Conservation (phyloP, 2,113 vertebrate genomes). For the Scytalopus superciliaris region DNA sequence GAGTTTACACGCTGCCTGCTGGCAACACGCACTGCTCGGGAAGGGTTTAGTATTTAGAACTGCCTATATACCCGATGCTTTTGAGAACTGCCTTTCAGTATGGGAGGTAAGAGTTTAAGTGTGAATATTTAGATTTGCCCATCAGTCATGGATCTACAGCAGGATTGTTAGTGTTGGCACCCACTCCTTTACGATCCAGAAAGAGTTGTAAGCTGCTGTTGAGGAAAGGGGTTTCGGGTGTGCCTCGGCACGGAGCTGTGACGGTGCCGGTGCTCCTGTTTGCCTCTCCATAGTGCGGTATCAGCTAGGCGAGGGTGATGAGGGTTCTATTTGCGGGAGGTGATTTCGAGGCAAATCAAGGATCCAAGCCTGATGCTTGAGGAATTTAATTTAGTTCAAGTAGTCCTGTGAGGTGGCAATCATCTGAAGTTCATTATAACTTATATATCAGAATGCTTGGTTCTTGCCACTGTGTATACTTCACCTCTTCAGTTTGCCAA, state of each 20-base stretch:
- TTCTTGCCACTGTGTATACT: background rate
- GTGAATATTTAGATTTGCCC: background rate
- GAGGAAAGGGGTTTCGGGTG: background rate
- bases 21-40: background rate
- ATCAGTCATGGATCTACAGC: background rate
- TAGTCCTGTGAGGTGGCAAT: background rate
- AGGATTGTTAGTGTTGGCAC: background rate
- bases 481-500: background rate
- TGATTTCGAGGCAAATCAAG: background rate
- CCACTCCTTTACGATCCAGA: background rate
- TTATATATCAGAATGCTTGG: background rate
- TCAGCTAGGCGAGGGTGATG: background rate
- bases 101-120: background rate
- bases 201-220: background rate
- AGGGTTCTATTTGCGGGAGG: background rate
- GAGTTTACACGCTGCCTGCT: background rate
- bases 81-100: background rate
- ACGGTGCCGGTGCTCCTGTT: background rate
- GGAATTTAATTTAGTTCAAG: background rate
- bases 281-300: no score
- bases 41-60: background rate
- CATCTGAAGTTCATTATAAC: background rate
- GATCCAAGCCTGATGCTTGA: background rate
- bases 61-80: fast-evolving
- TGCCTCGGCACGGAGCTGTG: background rate